Base-by-base conservation (phyloP, 2,113 vertebrate species). In the Melierax canorus region DNA sequence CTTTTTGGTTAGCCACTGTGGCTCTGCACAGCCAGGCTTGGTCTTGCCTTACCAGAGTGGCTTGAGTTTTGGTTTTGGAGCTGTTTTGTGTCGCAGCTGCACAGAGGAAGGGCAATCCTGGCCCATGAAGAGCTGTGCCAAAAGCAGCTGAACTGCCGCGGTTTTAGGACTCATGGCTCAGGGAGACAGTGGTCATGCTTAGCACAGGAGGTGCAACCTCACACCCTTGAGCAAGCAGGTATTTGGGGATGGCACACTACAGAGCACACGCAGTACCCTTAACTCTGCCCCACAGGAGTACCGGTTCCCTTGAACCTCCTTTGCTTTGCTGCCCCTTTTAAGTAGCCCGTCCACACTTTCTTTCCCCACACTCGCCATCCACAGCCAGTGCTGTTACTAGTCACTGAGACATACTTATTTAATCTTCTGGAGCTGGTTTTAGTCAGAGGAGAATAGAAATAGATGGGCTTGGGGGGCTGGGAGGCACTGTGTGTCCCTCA, bases 101-200 rank as follows among this genome's bases (percentile, higher is more conserved):
- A 8, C 2, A 0, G 20, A 30, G 43, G 50, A 63, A 77, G 75
- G 84, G 43, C 23, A 43, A 13, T 58, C 7, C 59, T 4, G 1
- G 20, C 9, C 15, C 17, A 2, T 3, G 17, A 64, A 12, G 2
- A 36, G 15, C 17, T 16, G 36, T 36, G 68, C 12, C 55, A 8
- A 48, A 56, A 36, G 4, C 13, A 36, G 50, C 58, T 29, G 32
- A 41, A 38, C 19, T 32, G 50, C 50, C 56, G 2, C 0, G 0
- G 41, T 10, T 43, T 43, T n/a, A 72, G 64, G n/a, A 14, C 6
- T 73, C 16, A 43, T 2, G 2, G 50, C 59, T 76, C 29, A 6
- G 71, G 41, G 46, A 14, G 30, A 13, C 1, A 4, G 38, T 13
- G 7, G 32, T 13, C 26, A 5, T 1, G 72, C 8, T 36, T 36